phyloP scores from a whole-genome alignment of 2,888 invertebrate species.

The Shargacucullia verbasci region DNA sequence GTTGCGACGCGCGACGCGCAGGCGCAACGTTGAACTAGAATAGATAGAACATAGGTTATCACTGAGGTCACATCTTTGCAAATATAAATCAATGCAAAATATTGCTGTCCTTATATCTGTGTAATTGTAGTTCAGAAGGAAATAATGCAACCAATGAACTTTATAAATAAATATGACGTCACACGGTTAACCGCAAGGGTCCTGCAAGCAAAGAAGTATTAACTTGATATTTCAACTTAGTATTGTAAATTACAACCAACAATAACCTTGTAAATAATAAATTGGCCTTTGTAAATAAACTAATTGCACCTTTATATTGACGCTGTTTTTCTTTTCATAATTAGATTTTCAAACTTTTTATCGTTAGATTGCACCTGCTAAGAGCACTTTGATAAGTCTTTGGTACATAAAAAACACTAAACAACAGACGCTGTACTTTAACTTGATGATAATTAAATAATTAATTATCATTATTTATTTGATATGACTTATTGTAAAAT shows the following conservation, averaged over 20 bases:
- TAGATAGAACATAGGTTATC: constrained; percentile 54
- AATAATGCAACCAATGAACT: constrained; percentile 39
- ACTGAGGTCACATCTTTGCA: constrained; percentile 39
- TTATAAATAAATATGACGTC: constrained; percentile 46
- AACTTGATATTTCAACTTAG: constrained; percentile 29
- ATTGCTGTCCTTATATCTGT: constrained; percentile 28
- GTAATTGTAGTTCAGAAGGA: constrained; percentile 25
- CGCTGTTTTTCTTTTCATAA: background rate
- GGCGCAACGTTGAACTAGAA: constrained; percentile 13
- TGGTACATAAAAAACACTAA: no score
- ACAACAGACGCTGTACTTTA: no score
- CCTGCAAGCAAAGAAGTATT: constrained; percentile 7
- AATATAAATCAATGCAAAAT: constrained; percentile 46
- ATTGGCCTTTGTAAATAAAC: constrained; percentile 27
- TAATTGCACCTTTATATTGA: constrained; percentile 5
- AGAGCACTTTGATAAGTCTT: no score
- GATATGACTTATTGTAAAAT: no score
- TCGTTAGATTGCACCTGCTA: background rate
- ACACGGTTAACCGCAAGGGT: constrained; percentile 47
- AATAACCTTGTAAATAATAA: constrained; percentile 29
- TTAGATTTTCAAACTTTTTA: constrained; percentile 10
- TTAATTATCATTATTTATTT: no score
- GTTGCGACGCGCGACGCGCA: constrained; percentile 37
- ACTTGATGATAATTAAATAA: no score
- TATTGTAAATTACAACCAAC: constrained; percentile 30